Evolutionary conservation across 1,140 invertebrate species (phyloP).

Genomic region (Aphelenchoides fujianensis): DNA sequence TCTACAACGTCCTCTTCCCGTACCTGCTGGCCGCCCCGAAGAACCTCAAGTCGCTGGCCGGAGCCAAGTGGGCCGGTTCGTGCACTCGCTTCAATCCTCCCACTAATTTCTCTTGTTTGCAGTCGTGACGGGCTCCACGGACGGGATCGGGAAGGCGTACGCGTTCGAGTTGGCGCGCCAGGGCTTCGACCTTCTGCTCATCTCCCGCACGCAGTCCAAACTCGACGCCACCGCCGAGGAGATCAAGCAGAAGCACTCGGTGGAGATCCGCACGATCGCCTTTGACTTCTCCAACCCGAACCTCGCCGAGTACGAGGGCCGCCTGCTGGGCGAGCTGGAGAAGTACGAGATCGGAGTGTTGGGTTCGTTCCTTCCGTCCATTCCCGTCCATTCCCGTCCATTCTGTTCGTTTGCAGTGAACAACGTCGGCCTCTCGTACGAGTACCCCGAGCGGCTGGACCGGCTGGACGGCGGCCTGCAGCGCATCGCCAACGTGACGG

Average conservation of each 20-base stretch:
- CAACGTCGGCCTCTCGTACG: constrained; percentile 41
- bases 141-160: constrained; percentile 33
- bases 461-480: constrained; percentile 19
- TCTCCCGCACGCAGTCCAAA: constrained; percentile 24
- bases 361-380: constrained; percentile 27
- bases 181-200: constrained; percentile 29
- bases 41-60: constrained; percentile 48
- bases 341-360: constrained; percentile 39
- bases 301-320: constrained; percentile 40
- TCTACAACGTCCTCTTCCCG: constrained; percentile 47
- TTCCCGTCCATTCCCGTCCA: too few species aligned
- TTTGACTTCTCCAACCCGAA: constrained; percentile 49
- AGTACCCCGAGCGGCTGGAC: constrained; percentile 41
- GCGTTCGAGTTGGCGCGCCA: constrained; percentile 18
- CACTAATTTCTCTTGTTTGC: constrained; percentile 28
- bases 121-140: constrained; percentile 45
- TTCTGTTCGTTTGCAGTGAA: constrained; percentile 47
- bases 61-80: constrained; percentile 56
- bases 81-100: constrained; percentile 25
- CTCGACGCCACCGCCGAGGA: constrained; percentile 10
- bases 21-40: constrained; percentile 48
- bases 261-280: constrained; percentile 37
- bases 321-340: constrained; percentile 38
- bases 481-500: constrained; percentile 27
- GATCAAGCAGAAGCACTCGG: constrained; percentile 17